Evolutionary conservation across 2,888 invertebrate species (phyloP), one percentile per base, ranked within the genome.

Genomic region (Apantesis nais): DNA sequence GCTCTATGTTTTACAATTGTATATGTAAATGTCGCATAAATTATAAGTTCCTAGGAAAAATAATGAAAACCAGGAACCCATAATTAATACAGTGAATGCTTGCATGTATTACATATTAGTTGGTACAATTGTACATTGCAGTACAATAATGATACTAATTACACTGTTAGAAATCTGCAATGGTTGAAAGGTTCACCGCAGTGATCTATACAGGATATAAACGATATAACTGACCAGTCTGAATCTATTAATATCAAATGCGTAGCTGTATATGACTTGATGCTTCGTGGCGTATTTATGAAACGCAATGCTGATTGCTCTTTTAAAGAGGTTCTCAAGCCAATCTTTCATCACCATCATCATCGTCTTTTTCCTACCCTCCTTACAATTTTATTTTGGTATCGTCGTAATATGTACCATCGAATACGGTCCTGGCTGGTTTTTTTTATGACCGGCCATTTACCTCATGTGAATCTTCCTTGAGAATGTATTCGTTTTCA

Each of bases 101-200:
- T 70, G 31, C 55, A 66, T 70, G 52, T 37, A 62, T 37, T 65
- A 52, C 52, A 60, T 48, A 67, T 62, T 52, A 44, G 62, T 67
- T 68, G 60, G 63, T 44, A 60, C 58, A 39, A 34, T 66, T 62
- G 55, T 62, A 66, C 62, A 41, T 63, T 66, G 62, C 62, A 62
- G 62, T 62, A 70, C 70, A 66, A 70, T 62, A 67, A 71, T 68
- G 70, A 65, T 74, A 72, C 77, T 80, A 80, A 80, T 81, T 80
- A 77, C 80, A 80, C 72, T 29, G 74, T 74, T 72, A 79, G 77
- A 81, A 81, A 80, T 80, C 73, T 77, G 70, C 37, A 61, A 55
- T 48, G n/a, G 62, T 55, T 31, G 62, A 37, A 70, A 61, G 62
- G 34, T 65, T 34, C 37, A 39, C 39, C 31, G 52, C 55, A 68